Evolutionary conservation across 1,140 invertebrate species (phyloP).

Genomic region (Lordiphosa clarofinis): DNA sequence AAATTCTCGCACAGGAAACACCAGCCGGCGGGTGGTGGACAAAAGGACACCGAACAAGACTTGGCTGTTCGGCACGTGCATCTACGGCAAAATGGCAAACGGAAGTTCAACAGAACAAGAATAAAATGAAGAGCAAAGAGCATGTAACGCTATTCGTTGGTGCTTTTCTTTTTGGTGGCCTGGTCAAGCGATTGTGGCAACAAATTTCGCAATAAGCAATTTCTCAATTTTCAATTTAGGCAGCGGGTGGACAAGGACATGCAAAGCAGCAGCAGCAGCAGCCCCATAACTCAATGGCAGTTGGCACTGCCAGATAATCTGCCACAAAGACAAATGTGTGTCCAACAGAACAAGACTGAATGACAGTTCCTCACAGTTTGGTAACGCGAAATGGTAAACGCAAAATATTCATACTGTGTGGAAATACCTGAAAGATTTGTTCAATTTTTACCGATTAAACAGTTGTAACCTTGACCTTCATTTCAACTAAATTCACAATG

Average conservation of each 20-base stretch:
- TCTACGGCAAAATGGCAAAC: slow-evolving; percentile 59
- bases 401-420: too few species aligned
- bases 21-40: slow-evolving; percentile 37
- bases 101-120: slow-evolving; percentile 70
- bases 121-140: slow-evolving; percentile 56
- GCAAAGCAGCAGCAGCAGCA: slow-evolving; percentile 45
- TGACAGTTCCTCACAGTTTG: not conserved
- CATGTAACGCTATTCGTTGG: slow-evolving; percentile 53
- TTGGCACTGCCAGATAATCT: slow-evolving; percentile 22
- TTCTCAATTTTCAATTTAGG: slow-evolving; percentile 78
- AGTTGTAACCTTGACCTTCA: too few species aligned
- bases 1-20: slow-evolving; percentile 62
- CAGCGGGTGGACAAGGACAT: slow-evolving; percentile 46
- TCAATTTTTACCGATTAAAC: too few species aligned
- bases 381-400: not conserved
- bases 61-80: slow-evolving; percentile 59
- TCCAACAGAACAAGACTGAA: not conserved
- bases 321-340: slow-evolving; percentile 31
- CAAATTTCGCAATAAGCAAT: slow-evolving; percentile 76
- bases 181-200: slow-evolving; percentile 72
- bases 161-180: too few species aligned
- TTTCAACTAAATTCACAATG: too few species aligned
- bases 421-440: too few species aligned
- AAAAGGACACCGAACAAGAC: slow-evolving; percentile 23
- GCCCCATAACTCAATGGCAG: slow-evolving; percentile 36